Evolutionary conservation across 2,113 vertebrate species (phyloP), one percentile per base, ranked within the genome.

Genomic region (Gymnorhina tibicen): DNA sequence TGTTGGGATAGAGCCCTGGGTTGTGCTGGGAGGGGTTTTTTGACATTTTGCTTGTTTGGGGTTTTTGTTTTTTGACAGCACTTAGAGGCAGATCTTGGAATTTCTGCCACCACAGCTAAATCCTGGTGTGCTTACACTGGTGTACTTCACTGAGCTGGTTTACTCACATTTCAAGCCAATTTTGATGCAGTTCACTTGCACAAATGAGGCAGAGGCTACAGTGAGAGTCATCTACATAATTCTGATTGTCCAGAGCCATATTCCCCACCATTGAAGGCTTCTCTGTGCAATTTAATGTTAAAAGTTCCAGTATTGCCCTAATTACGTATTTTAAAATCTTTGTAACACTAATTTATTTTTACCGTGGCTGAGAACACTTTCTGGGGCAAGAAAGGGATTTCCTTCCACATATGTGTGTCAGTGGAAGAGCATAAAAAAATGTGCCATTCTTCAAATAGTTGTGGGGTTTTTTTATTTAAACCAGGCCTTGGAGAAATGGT

Each of bases 81-180:
- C 13, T 89, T 70, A 26, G 21, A 64, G 58, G 16, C 44, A 69
- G 44, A 47, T 73, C 7, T 44, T 56, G 10, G 4, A 55, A 16
- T 56, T 84, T 58, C 22, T 87, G 49, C 59, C 33, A 35, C 37
- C 24, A 22, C 44, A 64, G 70, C 39, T 82, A 15, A 50, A 66
- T 46, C 13, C 17, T 60, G 35, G 9, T 72, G 21, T 73, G 11
- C 18, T 79, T n/a, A 8, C 0, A 37, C n/a, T 62, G 53, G 11
- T 37, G 39, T 53, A 3, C 15, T 67, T 67, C n/a, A 33, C 49
- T 46, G 15, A 6, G 4, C 41, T 69, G 70, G 4, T 49, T 68
- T 41, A 14, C 4, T 60, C 52, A 17, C 0, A 1, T 24, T 85
- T 72, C 12, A 68, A 0, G 17, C 11, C 44, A 13, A 35, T 64